Evolutionary conservation across 2,113 vertebrate genomes (phyloP), one percentile per base, ranked within the genome.

Genomic region (Lepus europaeus): DNA sequence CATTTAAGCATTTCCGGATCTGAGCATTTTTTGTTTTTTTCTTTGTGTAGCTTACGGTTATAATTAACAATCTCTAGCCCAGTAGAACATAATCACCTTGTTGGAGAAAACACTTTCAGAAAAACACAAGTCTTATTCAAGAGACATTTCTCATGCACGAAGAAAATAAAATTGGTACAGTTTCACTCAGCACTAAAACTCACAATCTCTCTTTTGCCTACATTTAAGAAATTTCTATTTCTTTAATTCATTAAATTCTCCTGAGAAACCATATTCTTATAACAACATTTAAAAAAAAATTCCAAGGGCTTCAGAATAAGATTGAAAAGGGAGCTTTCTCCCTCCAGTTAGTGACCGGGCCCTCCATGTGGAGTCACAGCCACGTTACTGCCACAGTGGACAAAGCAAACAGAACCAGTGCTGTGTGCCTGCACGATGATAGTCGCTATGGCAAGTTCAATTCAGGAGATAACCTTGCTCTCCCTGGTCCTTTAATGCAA

Each of bases 1-100:
- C 96, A 97, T 96, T 97, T 97, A 98, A 98, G 96, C 89, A 93
- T 98, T 98, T 98, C 98, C 98, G 98, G 93, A 96, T 96, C 70
- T 88, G 87, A 95, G 88, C n/a, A 61, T 87, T 97, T 91, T 95
- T 59, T 90, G 79, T 78, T 92, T 72, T 94, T 96, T 91, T 85
- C 59, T 82, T 96, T 97, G 95, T 97, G 69, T 97, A 92, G 56
- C 31, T 88, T 95, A 90, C 97, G 97, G 74, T 96, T 98, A 97
- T 96, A 98, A 97, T 97, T 98, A 98, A 97, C 81, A 96, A 68
- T 77, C 63, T 93, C 70, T 90, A 69, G 72, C 82, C 74, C 68
- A 93, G 11, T 74, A 87, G 36, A 92, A 72, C 23, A 85, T 81
- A 56, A 70, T 96, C 33, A 97, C 97, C 95, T 86, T 97, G 89